Evolutionary conservation across 2,888 invertebrate species (phyloP).

Genomic region (Glyphotaelius pellucidus): DNA sequence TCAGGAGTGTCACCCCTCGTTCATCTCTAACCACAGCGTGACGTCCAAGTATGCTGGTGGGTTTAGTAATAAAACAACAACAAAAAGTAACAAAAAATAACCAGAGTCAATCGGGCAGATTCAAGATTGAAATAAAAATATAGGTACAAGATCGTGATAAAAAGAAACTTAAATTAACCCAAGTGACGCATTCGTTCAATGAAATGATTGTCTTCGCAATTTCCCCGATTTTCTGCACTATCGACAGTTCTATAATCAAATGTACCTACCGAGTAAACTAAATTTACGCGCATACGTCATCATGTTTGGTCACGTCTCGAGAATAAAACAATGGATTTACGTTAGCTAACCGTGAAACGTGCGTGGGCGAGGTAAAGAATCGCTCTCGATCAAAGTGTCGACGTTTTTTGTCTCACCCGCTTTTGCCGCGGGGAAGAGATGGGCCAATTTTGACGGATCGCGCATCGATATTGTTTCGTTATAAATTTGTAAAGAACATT

Average conservation of each 20-base stretch:
- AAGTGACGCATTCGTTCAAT: background rate
- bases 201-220: background rate
- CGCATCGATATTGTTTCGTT: background rate
- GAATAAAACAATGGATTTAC: constrained; percentile 62
- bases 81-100: too few relatives aligned
- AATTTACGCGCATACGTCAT: constrained; percentile 52
- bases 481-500: background rate
- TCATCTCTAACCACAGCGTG: too few relatives aligned
- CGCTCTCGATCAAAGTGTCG: constrained; percentile 53
- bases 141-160: too few relatives aligned
- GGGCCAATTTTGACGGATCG: background rate
- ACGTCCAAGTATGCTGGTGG: too few relatives aligned
- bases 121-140: too few relatives aligned
- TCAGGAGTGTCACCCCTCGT: too few relatives aligned
- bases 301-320: constrained; percentile 59
- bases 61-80: too few relatives aligned
- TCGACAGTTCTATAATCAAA: background rate
- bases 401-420: constrained; percentile 23
- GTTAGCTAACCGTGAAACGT: constrained; percentile 60
- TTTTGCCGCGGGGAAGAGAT: background rate
- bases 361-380: constrained; percentile 62
- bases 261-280: background rate
- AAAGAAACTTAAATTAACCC: too few relatives aligned
- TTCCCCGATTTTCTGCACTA: background rate
- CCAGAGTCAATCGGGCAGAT: too few relatives aligned